Base-by-base conservation (phyloP, 2,797 vertebrate species). In the Darevskia nairensis region DNA sequence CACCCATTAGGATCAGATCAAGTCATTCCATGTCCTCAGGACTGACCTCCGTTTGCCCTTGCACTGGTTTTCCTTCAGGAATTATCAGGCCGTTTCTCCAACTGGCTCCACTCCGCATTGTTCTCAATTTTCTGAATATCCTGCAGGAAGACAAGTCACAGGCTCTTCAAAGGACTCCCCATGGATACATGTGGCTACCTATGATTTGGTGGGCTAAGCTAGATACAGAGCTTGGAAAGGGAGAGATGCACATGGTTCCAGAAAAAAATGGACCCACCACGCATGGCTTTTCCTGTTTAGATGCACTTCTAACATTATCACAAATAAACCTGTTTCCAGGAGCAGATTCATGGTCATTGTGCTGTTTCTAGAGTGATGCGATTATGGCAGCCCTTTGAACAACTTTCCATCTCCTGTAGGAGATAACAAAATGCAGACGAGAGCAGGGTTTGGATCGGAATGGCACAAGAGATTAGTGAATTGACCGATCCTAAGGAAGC, bases 21-120 rank as follows among this genome's bases (percentile, higher is more conserved):
- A 88, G 19, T 87, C 9, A 59, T 8, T 35, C 55, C 39, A 72
- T 46, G 13, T 46, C 55, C 19, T 55, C 61, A 64, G 61, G 19
- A 35, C 13, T 7, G 8, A 55, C 68, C 71, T 90, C 77, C 69
- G 46, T 5, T 41, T 15, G 1, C 17, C 1, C 68, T 94, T 91
- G 97, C 97, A 96, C 96, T 93, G 1, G 87, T 92, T 23, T 96
- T 96, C 88, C 77, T 92, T 66, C 92, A 75, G 35, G 66, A 4
- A 4, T 91, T 82, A 17, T 87, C 87, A n/a, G 89, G 44, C 69
- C 91, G 94, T 88, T 94, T 96, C 46, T 90, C 90, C 96, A 94
- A 93, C 13, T 88, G 68, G 0, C 93, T 92, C 87, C 41, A 91
- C 79, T 75, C 95, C 59, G 85, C 0, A 29, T 90, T 15, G 82